Conservation (phyloP, 2,888 invertebrate genomes). For the Metallyticus violacea region DNA sequence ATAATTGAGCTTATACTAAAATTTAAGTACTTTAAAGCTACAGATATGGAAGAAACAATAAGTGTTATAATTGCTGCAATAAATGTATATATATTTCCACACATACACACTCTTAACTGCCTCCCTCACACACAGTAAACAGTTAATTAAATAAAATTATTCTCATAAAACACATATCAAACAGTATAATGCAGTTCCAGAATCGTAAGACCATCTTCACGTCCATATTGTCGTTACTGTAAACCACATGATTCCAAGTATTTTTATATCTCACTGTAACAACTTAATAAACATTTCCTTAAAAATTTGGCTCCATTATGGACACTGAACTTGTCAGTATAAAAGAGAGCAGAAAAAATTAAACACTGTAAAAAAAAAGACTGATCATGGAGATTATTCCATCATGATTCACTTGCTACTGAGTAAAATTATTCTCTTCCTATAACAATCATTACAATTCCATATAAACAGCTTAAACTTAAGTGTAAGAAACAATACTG, state of each 20-base stretch:
- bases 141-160: conserved; percentile 12
- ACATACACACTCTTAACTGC: background rate
- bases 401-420: background rate
- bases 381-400: background rate
- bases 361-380: background rate
- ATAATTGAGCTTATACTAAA: background rate
- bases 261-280: background rate
- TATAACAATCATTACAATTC: background rate
- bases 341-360: background rate
- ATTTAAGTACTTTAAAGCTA: background rate
- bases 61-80: background rate
- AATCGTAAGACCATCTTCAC: conserved; percentile 7
- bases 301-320: background rate
- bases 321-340: conserved; percentile 4
- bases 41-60: background rate
- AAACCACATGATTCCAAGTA: background rate
- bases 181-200: background rate
- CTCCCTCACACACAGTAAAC: background rate
- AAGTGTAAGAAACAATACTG: background rate
- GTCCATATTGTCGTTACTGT: conserved; percentile 5
- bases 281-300: background rate
- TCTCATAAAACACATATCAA: conserved; percentile 6
- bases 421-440: background rate
- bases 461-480: background rate
- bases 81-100: background rate